Conservation (phyloP, 37 sponge, comb jelly and placozoan genomes). For the Petrosia ficiformis region DNA sequence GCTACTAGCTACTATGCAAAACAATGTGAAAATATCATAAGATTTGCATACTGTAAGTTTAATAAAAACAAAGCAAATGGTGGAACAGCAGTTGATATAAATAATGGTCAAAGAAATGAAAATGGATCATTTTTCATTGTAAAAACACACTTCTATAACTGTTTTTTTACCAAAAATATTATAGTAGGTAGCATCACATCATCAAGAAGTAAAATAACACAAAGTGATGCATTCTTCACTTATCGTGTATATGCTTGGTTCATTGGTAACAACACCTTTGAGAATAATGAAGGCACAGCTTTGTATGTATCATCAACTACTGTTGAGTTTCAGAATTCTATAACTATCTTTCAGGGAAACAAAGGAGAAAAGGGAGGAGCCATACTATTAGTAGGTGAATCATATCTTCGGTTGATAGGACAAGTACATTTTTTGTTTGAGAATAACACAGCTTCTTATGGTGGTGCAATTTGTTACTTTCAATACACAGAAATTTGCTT, state of each 20-base stretch:
- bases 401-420: not conserved
- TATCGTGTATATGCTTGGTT: not conserved
- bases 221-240: not conserved
- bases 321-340: not conserved
- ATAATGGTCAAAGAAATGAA: not conserved
- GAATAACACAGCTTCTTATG: too few species aligned
- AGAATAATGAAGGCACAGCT: too few species aligned
- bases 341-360: too few species aligned
- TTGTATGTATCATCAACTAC: not conserved
- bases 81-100: not conserved
- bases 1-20: too few species aligned
- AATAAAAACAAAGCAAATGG: not conserved
- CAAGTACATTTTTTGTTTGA: too few species aligned
- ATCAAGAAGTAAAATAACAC: not conserved
- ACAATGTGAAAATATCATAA: too few species aligned
- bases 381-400: too few species aligned
- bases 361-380: too few species aligned
- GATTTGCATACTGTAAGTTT: not conserved
- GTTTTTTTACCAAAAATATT: not conserved
- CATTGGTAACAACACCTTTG: not conserved
- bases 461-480: too few species aligned
- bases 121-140: not conserved
- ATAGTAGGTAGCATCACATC: not conserved
- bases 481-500: too few species aligned
- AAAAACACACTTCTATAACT: not conserved